Conservation (phyloP, 2,888 invertebrate genomes). For the Euspilapteryx auroguttella region DNA sequence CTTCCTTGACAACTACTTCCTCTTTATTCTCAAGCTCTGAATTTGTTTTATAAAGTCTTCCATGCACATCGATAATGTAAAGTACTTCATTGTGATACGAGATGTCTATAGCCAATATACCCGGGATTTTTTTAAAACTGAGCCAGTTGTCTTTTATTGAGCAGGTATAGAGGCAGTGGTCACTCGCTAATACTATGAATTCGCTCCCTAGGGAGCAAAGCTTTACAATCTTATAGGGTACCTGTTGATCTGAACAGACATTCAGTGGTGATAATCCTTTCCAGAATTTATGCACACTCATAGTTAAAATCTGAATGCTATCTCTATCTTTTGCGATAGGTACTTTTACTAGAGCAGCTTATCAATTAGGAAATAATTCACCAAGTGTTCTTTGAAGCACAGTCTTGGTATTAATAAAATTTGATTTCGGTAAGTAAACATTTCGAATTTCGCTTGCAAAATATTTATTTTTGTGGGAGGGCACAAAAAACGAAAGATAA, state of each 20-base stretch:
- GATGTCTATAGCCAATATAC: conserved; percentile 64
- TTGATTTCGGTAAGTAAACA: too few species aligned
- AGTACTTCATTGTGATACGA: conserved; percentile 62
- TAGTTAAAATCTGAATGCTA: too few species aligned
- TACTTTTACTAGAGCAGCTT: too few species aligned
- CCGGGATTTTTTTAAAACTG: conserved; percentile 44
- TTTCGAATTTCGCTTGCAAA: too few species aligned
- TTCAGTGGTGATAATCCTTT: conserved; percentile 35
- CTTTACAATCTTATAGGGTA: conserved; percentile 50
- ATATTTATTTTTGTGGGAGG: too few species aligned
- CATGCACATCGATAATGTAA: conserved; percentile 64
- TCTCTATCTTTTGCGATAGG: too few species aligned
- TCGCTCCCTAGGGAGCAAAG: conserved; percentile 33
- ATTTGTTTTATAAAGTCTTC: conserved; percentile 61
- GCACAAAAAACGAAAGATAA: too few species aligned
- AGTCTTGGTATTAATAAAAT: too few species aligned
- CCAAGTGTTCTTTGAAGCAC: too few species aligned
- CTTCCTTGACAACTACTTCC: conserved; percentile 66
- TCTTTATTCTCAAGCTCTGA: conserved; percentile 56
- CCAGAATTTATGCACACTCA: conserved; percentile 56
- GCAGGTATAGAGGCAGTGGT: conserved; percentile 47
- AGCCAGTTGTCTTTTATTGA: conserved; percentile 32
- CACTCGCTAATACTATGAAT: conserved; percentile 43
- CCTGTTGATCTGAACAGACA: conserved; percentile 27
- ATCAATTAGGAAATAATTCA: too few species aligned